Percentiles rank a stretch among this genome's conserved stretches.
Evolutionary conservation across 1,140 invertebrate genomes (phyloP).

Genomic region (Protaetia brevitarsis): DNA sequence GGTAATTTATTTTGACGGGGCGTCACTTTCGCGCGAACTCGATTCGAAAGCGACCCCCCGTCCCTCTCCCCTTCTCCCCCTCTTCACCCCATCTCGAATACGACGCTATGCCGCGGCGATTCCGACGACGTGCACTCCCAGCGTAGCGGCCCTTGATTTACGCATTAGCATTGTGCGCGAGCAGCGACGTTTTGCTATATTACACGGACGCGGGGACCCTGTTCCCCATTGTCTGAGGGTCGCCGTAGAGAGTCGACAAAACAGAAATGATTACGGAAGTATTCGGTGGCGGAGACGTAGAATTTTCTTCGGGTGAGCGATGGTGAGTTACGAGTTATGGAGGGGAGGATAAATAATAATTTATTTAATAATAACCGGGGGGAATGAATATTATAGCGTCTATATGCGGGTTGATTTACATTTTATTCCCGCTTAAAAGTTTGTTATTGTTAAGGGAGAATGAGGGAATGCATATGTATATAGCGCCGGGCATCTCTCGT

Average conservation of each 20-base stretch:
- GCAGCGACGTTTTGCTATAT: background rate
- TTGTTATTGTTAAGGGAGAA: too few species aligned
- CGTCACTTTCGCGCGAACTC: background rate
- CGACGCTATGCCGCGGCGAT: background rate
- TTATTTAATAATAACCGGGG: too few species aligned
- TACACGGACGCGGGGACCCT: background rate
- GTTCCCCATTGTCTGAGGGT: conserved; percentile 2
- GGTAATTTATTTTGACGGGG: conserved; percentile 14
- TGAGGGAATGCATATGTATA: too few species aligned
- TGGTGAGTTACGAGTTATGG: background rate
- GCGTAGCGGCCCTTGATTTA: conserved; percentile 10
- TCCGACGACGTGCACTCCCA: background rate
- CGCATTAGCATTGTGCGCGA: conserved; percentile 8
- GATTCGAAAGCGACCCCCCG: conserved; percentile 1
- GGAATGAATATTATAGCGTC: too few species aligned
- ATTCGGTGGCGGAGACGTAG: background rate
- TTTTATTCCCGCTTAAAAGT: too few species aligned
- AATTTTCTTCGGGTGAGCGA: background rate
- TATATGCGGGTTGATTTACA: too few species aligned
- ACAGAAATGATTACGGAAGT: conserved; percentile 2
- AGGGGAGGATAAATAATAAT: too few species aligned
- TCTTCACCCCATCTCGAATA: too few species aligned
- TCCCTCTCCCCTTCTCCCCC: too few species aligned
- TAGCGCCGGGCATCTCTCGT: too few species aligned
- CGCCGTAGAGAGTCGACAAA: background rate